These are phyloP conservation scores for Rhinatrema bivittatum DNA, from an alignment of 2,797 vertebrate species.

Conservation along the genomic window DNA sequence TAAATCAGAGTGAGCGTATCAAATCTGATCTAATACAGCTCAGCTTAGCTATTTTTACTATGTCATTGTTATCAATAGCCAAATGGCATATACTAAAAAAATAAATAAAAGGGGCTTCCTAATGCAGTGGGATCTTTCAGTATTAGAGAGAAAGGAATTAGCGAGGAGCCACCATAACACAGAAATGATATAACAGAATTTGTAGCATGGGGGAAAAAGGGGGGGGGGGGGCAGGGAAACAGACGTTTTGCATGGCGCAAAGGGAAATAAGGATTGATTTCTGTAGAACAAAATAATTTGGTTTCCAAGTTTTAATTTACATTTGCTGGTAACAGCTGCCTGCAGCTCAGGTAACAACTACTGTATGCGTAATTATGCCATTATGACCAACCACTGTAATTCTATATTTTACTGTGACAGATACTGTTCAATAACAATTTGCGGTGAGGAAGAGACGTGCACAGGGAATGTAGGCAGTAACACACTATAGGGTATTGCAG, in stretches of 20 bases:
- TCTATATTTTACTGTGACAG: no score
- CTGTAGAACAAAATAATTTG: slow-evolving; percentile 32
- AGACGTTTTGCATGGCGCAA: slow-evolving; percentile 9
- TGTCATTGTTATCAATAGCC: slow-evolving; percentile 29
- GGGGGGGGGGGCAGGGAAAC: no score
- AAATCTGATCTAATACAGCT: slow-evolving; percentile 41
- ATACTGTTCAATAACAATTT: no score
- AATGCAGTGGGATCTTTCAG: slow-evolving; percentile 30
- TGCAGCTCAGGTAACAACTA: slow-evolving; percentile 48
- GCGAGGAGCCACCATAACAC: slow-evolving; percentile 25
- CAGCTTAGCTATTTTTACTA: slow-evolving; percentile 36
- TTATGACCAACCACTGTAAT: slow-evolving; percentile 31
- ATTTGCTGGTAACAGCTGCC: slow-evolving; percentile 55
- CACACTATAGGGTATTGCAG: no score
- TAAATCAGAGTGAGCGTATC: slow-evolving; percentile 45
- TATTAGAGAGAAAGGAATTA: slow-evolving; percentile 23
- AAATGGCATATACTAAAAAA: slow-evolving; percentile 31
- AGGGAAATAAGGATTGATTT: slow-evolving; percentile 34
- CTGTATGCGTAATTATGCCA: slow-evolving; percentile 29
- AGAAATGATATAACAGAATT: slow-evolving; percentile 12
- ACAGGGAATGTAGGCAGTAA: no score
- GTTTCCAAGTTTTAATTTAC: slow-evolving; percentile 44
- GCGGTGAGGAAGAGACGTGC: no score
- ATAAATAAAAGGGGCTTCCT: slow-evolving; percentile 39
- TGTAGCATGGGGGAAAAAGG: neutral